Evolutionary conservation across 2,888 invertebrate genomes (phyloP).

Genomic region (Tanypteryx hageni): DNA sequence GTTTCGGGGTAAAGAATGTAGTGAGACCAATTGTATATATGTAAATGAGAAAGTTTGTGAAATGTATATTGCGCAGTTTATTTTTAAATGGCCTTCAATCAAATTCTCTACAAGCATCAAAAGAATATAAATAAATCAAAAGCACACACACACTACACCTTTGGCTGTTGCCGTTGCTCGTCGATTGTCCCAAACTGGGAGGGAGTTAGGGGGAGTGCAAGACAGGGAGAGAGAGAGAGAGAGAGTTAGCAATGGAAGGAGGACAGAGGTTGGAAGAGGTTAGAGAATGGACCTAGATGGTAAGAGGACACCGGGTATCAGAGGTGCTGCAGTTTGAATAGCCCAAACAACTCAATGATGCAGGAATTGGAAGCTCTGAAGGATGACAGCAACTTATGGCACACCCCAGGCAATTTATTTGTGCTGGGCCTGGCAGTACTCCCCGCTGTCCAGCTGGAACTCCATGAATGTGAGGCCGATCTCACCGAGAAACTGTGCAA

Average conservation of each 20-base stretch:
- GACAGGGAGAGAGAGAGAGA: constrained; percentile 30
- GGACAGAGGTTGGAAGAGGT: constrained; percentile 5
- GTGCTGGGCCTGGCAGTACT: constrained; percentile 99
- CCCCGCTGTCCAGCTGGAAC: constrained; percentile 98
- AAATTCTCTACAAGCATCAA: too few relatives aligned
- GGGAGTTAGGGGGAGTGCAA: constrained; percentile 60
- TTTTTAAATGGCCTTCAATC: too few relatives aligned
- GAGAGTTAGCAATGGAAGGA: not conserved
- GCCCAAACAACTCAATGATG: constrained; percentile 57
- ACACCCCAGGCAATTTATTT: constrained; percentile 81
- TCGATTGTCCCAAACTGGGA: constrained; percentile 62
- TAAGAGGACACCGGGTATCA: constrained; percentile 51
- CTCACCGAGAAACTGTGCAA: constrained; percentile 89
- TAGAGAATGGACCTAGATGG: constrained; percentile 40
- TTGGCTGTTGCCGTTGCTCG: constrained; percentile 56
- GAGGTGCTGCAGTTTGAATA: constrained; percentile 49
- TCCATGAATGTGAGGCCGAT: constrained; percentile 96
- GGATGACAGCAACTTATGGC: constrained; percentile 41
- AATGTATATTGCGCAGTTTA: too few relatives aligned
- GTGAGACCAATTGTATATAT: too few relatives aligned
- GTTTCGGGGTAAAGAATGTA: too few relatives aligned
- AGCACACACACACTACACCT: not conserved
- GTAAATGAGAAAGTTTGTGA: too few relatives aligned
- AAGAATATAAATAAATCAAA: too few relatives aligned
- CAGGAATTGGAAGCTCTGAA: constrained; percentile 58